These are phyloP conservation scores for Carettochelys insculpta DNA, from an alignment of 2,113 vertebrate genomes.

Conservation along the genomic window DNA sequence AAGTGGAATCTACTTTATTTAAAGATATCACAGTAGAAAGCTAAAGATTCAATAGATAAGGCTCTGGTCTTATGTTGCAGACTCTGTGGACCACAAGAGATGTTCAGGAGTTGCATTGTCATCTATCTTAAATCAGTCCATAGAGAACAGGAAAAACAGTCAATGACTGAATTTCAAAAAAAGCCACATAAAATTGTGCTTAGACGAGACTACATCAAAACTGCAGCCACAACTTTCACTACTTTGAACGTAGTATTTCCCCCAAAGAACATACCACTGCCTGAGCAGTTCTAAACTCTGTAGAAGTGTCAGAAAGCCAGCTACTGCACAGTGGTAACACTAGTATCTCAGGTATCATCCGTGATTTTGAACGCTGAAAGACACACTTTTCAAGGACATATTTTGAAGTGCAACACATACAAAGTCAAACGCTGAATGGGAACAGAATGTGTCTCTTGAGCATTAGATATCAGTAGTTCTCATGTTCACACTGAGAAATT, in stretches of 20 bases:
- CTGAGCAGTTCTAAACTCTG: background rate
- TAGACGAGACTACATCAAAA: slow-evolving; percentile 22
- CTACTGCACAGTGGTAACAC: background rate
- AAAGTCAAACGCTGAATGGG: background rate
- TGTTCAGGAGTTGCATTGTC: slow-evolving; percentile 6
- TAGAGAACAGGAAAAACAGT: slow-evolving; percentile 8
- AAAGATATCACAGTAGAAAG: background rate
- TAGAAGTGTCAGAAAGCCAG: background rate
- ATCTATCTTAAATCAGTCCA: slow-evolving; percentile 30
- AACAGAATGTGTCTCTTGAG: background rate
- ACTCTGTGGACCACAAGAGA: background rate
- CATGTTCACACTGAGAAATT: background rate
- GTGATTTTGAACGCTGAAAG: background rate
- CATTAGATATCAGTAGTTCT: background rate
- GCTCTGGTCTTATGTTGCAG: slow-evolving; percentile 7
- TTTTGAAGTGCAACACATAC: background rate
- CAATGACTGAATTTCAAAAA: slow-evolving; percentile 18
- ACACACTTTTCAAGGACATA: background rate
- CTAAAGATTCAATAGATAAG: background rate
- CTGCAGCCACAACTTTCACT: background rate
- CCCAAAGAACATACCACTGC: background rate
- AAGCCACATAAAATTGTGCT: slow-evolving; percentile 17
- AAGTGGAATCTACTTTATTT: slow-evolving; percentile 20
- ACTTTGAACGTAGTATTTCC: background rate
- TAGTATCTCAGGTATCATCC: background rate